Evolutionary conservation across 2,888 invertebrate genomes (phyloP).

Genomic region (Acrobasis suavella): DNA sequence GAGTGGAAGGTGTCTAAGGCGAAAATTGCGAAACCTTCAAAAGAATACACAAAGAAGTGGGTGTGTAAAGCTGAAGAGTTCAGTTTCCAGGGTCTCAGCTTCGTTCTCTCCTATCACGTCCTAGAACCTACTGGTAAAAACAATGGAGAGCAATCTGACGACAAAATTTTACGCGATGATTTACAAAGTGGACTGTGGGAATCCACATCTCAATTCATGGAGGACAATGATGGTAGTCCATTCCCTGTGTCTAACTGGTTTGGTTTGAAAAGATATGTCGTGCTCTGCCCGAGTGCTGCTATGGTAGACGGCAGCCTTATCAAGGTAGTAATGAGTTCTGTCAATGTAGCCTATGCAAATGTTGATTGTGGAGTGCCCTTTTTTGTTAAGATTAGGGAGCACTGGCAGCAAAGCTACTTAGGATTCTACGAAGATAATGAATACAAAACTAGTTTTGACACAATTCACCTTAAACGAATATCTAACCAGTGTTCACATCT

Average conservation of each 20-base stretch:
- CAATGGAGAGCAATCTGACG: conserved; percentile 60
- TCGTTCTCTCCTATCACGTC: conserved; percentile 58
- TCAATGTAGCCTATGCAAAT: conserved; percentile 91
- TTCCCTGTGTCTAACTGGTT: conserved; percentile 88
- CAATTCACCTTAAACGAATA: conserved; percentile 91
- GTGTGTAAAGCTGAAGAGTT: conserved; percentile 67
- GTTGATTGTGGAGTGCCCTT: conserved; percentile 91
- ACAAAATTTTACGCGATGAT: conserved; percentile 80
- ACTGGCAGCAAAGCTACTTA: conserved; percentile 90
- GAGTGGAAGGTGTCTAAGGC: conserved; percentile 71
- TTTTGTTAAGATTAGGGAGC: conserved; percentile 92
- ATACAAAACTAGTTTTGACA: conserved; percentile 92
- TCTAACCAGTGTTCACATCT: conserved; percentile 92
- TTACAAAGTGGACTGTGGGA: conserved; percentile 70
- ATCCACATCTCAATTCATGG: conserved; percentile 65
- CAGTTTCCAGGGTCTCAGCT: conserved; percentile 57
- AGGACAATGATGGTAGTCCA: conserved; percentile 69
- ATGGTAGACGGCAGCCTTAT: conserved; percentile 87
- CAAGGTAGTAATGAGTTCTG: conserved; percentile 90
- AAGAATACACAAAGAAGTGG: conserved; percentile 70
- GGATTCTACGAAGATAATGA: conserved; percentile 91
- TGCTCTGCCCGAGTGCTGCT: conserved; percentile 85
- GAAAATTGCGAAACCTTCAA: conserved; percentile 47
- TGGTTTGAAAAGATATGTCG: conserved; percentile 91
- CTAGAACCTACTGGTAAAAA: conserved; percentile 51